phyloP scores from a whole-genome alignment of 2,797 vertebrate species.

The Rallus crepitans region DNA sequence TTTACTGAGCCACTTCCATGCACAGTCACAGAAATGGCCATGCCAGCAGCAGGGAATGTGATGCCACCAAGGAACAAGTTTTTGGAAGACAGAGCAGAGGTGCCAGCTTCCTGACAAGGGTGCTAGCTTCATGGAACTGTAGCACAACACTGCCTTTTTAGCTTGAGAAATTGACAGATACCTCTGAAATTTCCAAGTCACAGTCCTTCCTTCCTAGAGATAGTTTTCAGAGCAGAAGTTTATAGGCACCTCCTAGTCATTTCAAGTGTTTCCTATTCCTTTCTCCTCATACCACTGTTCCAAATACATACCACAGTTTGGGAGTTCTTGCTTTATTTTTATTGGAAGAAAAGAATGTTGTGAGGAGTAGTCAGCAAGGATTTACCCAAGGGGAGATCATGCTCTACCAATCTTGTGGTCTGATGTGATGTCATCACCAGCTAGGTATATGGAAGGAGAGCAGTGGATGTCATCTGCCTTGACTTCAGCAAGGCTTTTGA shows the following conservation, averaged over 20 bases:
- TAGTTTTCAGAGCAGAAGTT: not conserved
- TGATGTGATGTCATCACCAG: too few relatives aligned
- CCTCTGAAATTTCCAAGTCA: not conserved
- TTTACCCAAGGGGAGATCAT: too few relatives aligned
- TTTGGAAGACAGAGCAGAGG: not conserved
- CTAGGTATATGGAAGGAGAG: too few relatives aligned
- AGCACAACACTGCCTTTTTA: not conserved
- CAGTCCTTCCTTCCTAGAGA: not conserved
- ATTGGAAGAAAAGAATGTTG: too few relatives aligned
- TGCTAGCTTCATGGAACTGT: not conserved
- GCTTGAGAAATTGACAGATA: not conserved
- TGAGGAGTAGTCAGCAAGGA: too few relatives aligned
- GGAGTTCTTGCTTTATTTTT: not conserved
- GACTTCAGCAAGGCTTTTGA: too few relatives aligned
- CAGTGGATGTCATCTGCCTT: too few relatives aligned
- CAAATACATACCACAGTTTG: not conserved
- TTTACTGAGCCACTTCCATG: not conserved
- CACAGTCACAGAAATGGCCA: not conserved
- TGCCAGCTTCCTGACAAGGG: not conserved
- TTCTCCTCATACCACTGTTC: not conserved
- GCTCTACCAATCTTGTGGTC: too few relatives aligned
- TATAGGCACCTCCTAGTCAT: not conserved
- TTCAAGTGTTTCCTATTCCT: not conserved
- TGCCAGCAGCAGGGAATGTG: not conserved
- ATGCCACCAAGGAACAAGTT: not conserved